Evolutionary conservation across 2,113 vertebrate species (phyloP), one percentile per base, ranked within the genome.

Genomic region (Mesembrinibis cayennensis): DNA sequence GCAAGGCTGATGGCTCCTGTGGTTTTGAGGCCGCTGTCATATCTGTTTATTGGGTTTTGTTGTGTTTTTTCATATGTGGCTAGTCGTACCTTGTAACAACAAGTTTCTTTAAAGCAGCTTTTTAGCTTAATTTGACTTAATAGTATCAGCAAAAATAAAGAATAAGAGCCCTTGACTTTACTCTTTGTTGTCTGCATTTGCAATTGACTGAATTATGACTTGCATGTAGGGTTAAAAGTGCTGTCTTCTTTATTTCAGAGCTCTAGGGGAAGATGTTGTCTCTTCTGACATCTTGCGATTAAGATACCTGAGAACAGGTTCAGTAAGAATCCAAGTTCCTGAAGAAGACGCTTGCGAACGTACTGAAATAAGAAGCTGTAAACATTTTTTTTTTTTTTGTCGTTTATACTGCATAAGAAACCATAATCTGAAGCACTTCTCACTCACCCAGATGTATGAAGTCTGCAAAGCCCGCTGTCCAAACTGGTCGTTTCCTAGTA

Each of bases 181-280:
- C 25, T 89, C 83, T 90, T 95, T 95, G 91, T 96, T 95, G 91
- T 94, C 78, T 94, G 83, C 67, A 1, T 66, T 86, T 47, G 90
- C 82, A 80, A 16, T 45, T 92, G 76, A 38, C 89, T 92, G 81
- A 80, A 85, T 71, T 95, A 21, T 17, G 70, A 84, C 79, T 63
- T 82, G 87, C 67, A 26, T 6, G 66, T 38, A 71, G 93, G 81
- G 89, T 97, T 97, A 94, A 97, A 95, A 96, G 91, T 82, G 82
- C 94, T 87, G 95, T 89, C 93, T 95, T 87, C 94, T 97, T 97
- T 95, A 93, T 89, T 97, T 97, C 92, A 96, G 95, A 92, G 97
- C 93, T 93, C 71, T 95, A 93, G 92, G 92, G 92, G 96, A 96
- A 93, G 93, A 97, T 96, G 86, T 94, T 96, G 94, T 93, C 96